Percentiles rank a stretch among this genome's conserved stretches.
Conservation (phyloP, 1,140 invertebrate genomes). For the Chymomyza costata region DNA sequence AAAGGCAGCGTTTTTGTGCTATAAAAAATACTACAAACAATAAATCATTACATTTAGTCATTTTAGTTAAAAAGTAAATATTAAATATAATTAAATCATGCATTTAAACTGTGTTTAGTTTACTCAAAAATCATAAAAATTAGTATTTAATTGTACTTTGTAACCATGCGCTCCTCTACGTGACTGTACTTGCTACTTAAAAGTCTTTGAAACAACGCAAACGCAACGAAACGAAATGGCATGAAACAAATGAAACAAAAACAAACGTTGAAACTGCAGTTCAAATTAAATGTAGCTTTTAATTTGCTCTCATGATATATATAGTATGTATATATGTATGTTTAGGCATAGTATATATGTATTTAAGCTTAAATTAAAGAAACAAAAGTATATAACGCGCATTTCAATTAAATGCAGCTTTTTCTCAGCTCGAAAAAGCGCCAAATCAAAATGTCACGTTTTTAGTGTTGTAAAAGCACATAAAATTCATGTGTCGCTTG, state of each 20-base stretch:
- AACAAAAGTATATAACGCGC: constrained; percentile 21
- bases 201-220: constrained; percentile 25
- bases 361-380: constrained; percentile 39
- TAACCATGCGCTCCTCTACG: constrained; percentile 42
- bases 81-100: too few species aligned
- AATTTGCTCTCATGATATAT: too few species aligned
- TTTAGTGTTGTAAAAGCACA: constrained; percentile 7
- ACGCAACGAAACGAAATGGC: constrained; percentile 37
- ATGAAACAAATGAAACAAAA: constrained; percentile 43
- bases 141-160: constrained; percentile 36
- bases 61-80: constrained; percentile 12
- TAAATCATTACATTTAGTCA: too few species aligned
- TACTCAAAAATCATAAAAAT: too few species aligned
- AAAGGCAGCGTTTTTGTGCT: too few species aligned
- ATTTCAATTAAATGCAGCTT: constrained; percentile 65
- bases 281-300: constrained; percentile 58
- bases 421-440: constrained; percentile 55
- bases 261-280: constrained; percentile 20
- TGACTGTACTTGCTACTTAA: constrained; percentile 46
- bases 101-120: too few species aligned
- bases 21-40: too few species aligned
- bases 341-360: constrained; percentile 27
- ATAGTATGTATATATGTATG: constrained; percentile 34
- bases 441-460: constrained; percentile 53
- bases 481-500: constrained; percentile 21